Base-by-base conservation (phyloP, 2,113 vertebrate genomes). In the Siniperca chuatsi region DNA sequence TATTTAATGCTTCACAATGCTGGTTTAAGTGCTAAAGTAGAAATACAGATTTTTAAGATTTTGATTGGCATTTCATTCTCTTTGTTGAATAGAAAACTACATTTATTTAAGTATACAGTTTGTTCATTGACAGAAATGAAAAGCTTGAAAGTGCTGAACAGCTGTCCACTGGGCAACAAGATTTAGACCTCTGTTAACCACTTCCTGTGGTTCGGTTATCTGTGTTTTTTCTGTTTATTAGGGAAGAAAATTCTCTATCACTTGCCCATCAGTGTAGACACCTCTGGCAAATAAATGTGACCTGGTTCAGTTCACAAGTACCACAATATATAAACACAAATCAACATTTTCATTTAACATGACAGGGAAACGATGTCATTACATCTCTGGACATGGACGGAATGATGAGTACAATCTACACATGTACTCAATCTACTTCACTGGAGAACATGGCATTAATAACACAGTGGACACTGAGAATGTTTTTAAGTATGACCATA, bases 331-430 rank as follows among this genome's bases (percentile, higher is more conserved):
- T 16, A 33, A 25, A 29, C 13, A 61, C 58, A 61, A 35, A 61
- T 4, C 25, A 18, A 29, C 25, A 61, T 61, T 61, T 33, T 10
- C 8, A 11, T 23, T 4, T 2, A 42, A 13, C 2, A 67, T 44
- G 40, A n/a, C 1, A 2, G 11, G 6, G 23, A 46, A 25, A 46
- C 7, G 2, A 16, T 25, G 97, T 97, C 89, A 96, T 98, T 25
- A 96, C 95, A 89, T 95, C 97, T 13, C 84, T 99, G 94, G 97
- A 99, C 90, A 98, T 98, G 97, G 97, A 97, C 62, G 96, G 97
- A 81, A 97, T 98, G 97, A 96, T 98, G 96, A 96, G 92, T 85
- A 99, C 97, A 1, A 97, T 99, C 93, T 95, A 94, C 0, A 97
- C 96, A 37, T 99, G 82, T 98, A 99, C 87, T 99, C 21, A 12